Conservation (phyloP, 2,888 invertebrate genomes). For the Cephalotes varians region DNA sequence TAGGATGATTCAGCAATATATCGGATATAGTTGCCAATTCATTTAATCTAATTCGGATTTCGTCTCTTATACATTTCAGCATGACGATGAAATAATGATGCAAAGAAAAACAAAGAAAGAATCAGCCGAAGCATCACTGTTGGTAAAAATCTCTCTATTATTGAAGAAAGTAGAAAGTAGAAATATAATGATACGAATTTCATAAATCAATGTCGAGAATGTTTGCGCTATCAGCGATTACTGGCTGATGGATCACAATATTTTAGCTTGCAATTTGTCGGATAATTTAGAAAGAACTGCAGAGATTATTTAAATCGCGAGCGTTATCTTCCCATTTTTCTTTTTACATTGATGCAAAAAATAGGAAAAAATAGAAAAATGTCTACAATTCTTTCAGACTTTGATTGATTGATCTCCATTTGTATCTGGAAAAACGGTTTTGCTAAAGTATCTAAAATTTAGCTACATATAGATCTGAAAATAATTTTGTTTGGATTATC, state of each 20-base stretch:
- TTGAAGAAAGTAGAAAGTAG: too few relatives aligned
- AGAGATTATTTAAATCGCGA: constrained; percentile 31
- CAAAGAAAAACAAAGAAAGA: constrained; percentile 1
- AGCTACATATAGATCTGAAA: too few relatives aligned
- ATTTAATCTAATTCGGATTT: constrained; percentile 67
- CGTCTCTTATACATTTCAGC: constrained; percentile 58
- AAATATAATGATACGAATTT: constrained; percentile 47
- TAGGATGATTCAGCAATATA: neutral
- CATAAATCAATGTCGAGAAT: constrained; percentile 63
- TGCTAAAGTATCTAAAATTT: too few relatives aligned
- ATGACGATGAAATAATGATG: constrained; percentile 46
- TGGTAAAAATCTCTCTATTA: constrained; percentile 29
- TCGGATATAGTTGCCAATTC: constrained; percentile 66
- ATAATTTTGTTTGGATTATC: too few relatives aligned
- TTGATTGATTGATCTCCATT: constrained; percentile 18
- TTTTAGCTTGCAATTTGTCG: constrained; percentile 42
- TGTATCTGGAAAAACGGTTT: too few relatives aligned
- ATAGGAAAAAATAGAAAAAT: too few relatives aligned
- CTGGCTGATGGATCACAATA: constrained; percentile 58
- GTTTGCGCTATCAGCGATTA: constrained; percentile 41
- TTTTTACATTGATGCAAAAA: neutral
- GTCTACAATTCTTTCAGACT: neutral
- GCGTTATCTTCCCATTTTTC: neutral
- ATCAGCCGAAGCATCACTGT: neutral
- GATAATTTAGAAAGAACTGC: constrained; percentile 19